phyloP scores from a whole-genome alignment of 1,140 invertebrate genomes.

The Chionoecetes opilio region DNA sequence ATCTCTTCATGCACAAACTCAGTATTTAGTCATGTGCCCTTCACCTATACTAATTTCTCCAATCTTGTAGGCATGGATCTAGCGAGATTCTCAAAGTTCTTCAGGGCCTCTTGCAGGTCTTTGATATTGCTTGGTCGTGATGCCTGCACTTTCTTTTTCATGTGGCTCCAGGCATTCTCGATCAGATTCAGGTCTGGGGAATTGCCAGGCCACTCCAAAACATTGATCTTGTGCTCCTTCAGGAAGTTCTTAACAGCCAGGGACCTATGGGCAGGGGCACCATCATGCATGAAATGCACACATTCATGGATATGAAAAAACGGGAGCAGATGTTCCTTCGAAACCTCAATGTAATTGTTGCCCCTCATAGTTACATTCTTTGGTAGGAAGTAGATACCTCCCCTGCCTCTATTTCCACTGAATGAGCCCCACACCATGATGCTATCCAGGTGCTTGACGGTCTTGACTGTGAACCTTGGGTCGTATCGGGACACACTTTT shows the following conservation, averaged over 20 bases:
- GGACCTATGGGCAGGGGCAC: neutral
- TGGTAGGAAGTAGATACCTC: neutral
- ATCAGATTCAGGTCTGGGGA: constrained; percentile 23
- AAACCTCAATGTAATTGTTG: neutral
- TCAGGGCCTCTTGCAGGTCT: constrained; percentile 17
- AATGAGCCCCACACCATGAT: constrained; percentile 27
- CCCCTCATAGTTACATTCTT: constrained; percentile 43
- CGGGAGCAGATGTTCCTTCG: constrained; percentile 34
- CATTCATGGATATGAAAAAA: neutral
- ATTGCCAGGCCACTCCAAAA: constrained; percentile 21
- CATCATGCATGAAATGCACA: constrained; percentile 33
- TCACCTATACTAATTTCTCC: neutral
- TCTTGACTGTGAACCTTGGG: constrained; percentile 37
- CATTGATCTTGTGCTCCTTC: neutral
- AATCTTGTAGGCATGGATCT: neutral
- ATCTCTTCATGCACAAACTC: neutral
- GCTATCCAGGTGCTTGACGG: constrained; percentile 4
- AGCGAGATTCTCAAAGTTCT: neutral
- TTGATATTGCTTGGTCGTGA: constrained; percentile 7
- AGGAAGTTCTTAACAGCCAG: neutral
- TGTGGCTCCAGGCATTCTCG: constrained; percentile 7
- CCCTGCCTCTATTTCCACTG: constrained; percentile 23
- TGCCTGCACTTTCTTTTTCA: constrained; percentile 2
- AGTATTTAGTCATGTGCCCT: neutral
- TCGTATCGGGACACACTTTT: constrained; percentile 35